phyloP scores from a whole-genome alignment of 2,888 invertebrate species.

The Siphonodentalium dalli region DNA sequence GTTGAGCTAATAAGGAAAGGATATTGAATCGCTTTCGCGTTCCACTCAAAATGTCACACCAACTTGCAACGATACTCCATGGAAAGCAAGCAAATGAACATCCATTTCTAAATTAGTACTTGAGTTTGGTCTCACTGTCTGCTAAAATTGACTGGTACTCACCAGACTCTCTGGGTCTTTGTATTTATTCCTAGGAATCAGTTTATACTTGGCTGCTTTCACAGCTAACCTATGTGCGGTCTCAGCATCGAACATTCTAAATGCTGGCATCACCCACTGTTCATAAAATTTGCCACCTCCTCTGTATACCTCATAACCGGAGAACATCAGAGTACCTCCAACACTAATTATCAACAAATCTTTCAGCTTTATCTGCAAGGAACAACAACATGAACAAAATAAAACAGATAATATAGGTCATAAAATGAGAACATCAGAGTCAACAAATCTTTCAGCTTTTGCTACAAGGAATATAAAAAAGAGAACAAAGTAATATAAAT shows the following conservation, averaged over 20 bases:
- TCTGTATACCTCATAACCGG: slow-evolving; percentile 75
- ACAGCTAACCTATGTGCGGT: slow-evolving; percentile 82
- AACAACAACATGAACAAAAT: not conserved
- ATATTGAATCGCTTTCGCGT: too few relatives aligned
- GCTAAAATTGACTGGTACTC: slow-evolving; percentile 43
- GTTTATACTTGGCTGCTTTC: slow-evolving; percentile 76
- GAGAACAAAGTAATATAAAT: too few relatives aligned
- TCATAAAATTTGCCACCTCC: slow-evolving; percentile 83
- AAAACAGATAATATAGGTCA: not conserved
- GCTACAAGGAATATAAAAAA: too few relatives aligned
- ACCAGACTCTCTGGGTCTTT: slow-evolving; percentile 75
- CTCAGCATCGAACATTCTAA: slow-evolving; percentile 78
- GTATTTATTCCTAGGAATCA: slow-evolving; percentile 72
- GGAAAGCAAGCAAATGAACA: too few relatives aligned
- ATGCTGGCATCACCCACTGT: slow-evolving; percentile 75
- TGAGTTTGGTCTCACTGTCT: not conserved
- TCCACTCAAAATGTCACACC: too few relatives aligned
- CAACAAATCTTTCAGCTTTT: too few relatives aligned
- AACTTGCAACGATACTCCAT: too few relatives aligned
- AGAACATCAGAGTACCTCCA: slow-evolving; percentile 75
- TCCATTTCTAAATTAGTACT: too few relatives aligned
- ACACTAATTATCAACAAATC: slow-evolving; percentile 73
- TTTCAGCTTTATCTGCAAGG: slow-evolving; percentile 73
- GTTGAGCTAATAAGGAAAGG: too few relatives aligned
- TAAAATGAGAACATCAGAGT: not conserved